Base-by-base conservation (phyloP, 2,797 vertebrate species). In the Clarias platycephalus region DNA sequence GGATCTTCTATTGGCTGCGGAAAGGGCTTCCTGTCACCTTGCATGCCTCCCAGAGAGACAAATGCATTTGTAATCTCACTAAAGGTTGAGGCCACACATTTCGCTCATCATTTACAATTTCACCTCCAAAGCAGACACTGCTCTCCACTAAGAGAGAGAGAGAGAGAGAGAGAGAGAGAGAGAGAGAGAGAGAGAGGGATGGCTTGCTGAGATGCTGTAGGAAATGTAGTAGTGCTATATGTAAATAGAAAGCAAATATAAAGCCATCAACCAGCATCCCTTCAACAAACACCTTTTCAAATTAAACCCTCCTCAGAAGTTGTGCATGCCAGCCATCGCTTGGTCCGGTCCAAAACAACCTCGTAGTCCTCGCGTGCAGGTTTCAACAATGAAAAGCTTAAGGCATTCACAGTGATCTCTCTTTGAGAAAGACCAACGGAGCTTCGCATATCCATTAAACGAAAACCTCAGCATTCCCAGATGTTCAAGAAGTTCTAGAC, bases 391-490 rank as follows among this genome's bases (percentile, higher is more conserved):
- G 83, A 57, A 82, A 63, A 85, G 71, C 60, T 78, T 71, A 64
- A 67, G 66, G 85, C 83, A 89, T 84, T 89, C 88, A 85, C 81
- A 89, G 85, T 85, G 80, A 66, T 86, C 84, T 87, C 70, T 90
- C 86, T 89, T 88, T 90, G 85, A 91, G 85, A 84, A 85, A 55
- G 84, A 86, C 88, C 81, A 75, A 89, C 85, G 87, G 79, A 89
- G 88, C 75, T 76, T 90, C 67, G 87, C 86, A 90, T 88, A 86
- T 88, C 83, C 89, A 89, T 91, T 90, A 86, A 88, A 88, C 83
- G 79, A 85, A 86, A 92, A 92, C 91, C 90, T 88, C 90, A 93
- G 83, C 90, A 92, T 93, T 93, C 91, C 92, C 90, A 94, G 91
- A 93, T 90, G 86, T 89, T 88, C 68, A 92, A 90, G 84, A 92